Evolutionary conservation across 1,140 invertebrate genomes (phyloP).

Genomic region (Liolophura sinensis): DNA sequence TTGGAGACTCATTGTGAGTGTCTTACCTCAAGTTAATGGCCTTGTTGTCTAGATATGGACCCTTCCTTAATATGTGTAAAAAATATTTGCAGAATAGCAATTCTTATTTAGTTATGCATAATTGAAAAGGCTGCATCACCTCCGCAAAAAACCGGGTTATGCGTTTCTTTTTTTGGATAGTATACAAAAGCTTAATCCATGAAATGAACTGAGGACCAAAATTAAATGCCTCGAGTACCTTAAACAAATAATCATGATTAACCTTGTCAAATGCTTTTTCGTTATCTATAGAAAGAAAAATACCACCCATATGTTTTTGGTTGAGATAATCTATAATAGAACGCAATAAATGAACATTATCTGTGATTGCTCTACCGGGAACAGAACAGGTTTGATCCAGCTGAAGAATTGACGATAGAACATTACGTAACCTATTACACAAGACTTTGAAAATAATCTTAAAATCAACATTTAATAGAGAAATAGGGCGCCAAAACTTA

Average conservation of each 20-base stretch:
- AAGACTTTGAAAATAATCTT: conserved; percentile 18
- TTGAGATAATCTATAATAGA: conserved; percentile 18
- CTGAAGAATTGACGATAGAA: conserved; percentile 9
- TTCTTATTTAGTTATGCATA: too few species aligned
- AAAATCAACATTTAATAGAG: conserved; percentile 16
- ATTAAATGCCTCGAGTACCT: conserved; percentile 1
- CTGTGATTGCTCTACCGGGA: conserved; percentile 10
- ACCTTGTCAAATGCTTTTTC: conserved; percentile 19
- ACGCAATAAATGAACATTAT: conserved; percentile 15
- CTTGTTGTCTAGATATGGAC: too few species aligned
- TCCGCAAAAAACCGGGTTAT: too few species aligned
- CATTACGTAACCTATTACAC: conserved; percentile 2
- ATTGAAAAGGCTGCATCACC: too few species aligned
- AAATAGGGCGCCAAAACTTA: conserved; percentile 24
- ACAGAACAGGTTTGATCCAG: conserved; percentile 18
- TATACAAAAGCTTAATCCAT: conserved; percentile 19
- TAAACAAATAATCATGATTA: conserved; percentile 12
- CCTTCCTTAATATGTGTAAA: too few species aligned
- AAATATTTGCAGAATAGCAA: too few species aligned
- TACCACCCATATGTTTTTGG: conserved; percentile 3
- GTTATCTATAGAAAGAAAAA: conserved; percentile 10
- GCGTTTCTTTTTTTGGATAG: too few species aligned
- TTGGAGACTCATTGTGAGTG: too few species aligned
- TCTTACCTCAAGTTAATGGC: too few species aligned
- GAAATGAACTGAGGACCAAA: conserved; percentile 16